Base-by-base conservation (phyloP, 2,888 invertebrate genomes). In the Folsomia manolachei region DNA sequence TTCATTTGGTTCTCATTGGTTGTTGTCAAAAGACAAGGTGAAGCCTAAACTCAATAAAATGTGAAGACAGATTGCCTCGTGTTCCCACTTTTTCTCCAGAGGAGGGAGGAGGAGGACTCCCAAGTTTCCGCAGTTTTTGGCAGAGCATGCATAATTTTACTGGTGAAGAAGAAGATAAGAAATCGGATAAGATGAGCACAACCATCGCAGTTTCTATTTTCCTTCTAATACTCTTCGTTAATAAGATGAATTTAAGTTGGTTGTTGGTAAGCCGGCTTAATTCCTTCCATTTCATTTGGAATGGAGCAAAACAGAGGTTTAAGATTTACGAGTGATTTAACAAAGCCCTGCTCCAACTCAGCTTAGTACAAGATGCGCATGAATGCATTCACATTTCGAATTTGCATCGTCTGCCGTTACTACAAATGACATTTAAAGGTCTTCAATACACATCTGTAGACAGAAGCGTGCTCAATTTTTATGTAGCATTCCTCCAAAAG, bases 61-160 rank as follows among this genome's bases (percentile, higher is more conserved):
- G 64, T 18, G 65, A 66, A 66, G 65, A 66, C 65, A 24, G 65
- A 66, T 66, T 66, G 65, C 52, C 52, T 66, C 65, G 24, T 66
- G 51, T 66, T 66, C 27, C n/a, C 27, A 2, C 14, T 2, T 27
- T 27, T 64, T 64, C 21, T 39, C 7, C 65, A 56, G 21, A 18
- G 19, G 56, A 56, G n/a, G 56, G 19, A 56, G 21, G 51, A 51
- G 18, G 51, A n/a, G 4, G 39, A 4, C 14, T 39, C 39, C 39
- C 39, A 39, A 39, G 7, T 39, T 39, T 39, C 39, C 39, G 39
- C 39, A 39, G 7, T 39, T 39, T 39, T 39, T 39, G 39, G 39
- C 39, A 39, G 39, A 39, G 39, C 39, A 39, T 39, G 14, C 39
- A 39, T 39, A 39, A 39, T 39, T 39, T 39, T 14, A 14, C 39